Percentiles rank a stretch among this genome's conserved stretches.
Evolutionary conservation across 2,797 vertebrate species (phyloP).

Genomic region (Arvicola amphibius): DNA sequence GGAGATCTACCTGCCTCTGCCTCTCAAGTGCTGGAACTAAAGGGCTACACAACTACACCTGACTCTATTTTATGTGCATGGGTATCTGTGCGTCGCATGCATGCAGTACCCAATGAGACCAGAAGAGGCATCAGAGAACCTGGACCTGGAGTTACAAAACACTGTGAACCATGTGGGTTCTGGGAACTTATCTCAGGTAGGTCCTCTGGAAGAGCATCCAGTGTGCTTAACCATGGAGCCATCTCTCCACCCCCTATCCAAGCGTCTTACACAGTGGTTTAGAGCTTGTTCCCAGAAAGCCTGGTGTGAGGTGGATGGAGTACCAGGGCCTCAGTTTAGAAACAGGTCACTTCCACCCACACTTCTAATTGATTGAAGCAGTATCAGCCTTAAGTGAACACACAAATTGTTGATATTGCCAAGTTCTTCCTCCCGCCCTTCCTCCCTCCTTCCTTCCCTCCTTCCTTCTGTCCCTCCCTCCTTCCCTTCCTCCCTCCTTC

Average conservation of each 20-base stretch:
- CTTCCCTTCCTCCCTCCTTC: not conserved
- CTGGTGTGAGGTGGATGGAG: not conserved
- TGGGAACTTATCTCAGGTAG: not conserved
- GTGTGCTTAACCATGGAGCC: not conserved
- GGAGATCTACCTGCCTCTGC: not conserved
- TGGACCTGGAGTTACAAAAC: not conserved
- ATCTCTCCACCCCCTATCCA: not conserved
- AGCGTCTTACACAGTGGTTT: not conserved
- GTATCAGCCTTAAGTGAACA: too few species aligned
- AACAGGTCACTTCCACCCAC: not conserved
- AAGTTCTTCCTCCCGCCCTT: not conserved
- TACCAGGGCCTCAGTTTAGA: not conserved
- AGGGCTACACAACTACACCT: not conserved
- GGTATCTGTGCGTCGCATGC: not conserved
- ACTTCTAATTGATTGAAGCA: not conserved
- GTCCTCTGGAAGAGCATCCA: not conserved
- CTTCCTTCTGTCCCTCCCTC: not conserved
- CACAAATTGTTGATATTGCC: not conserved
- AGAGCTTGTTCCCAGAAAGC: not conserved
- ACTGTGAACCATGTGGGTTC: not conserved
- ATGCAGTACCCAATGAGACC: not conserved
- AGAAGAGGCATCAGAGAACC: not conserved
- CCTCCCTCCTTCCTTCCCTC: too few species aligned
- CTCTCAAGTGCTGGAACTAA: not conserved
- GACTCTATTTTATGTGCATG: not conserved